A percentile compares a stretch with the other conserved stretches of the same genome.
Conservation (phyloP, 2,888 invertebrate species). For the Timandra comae region DNA sequence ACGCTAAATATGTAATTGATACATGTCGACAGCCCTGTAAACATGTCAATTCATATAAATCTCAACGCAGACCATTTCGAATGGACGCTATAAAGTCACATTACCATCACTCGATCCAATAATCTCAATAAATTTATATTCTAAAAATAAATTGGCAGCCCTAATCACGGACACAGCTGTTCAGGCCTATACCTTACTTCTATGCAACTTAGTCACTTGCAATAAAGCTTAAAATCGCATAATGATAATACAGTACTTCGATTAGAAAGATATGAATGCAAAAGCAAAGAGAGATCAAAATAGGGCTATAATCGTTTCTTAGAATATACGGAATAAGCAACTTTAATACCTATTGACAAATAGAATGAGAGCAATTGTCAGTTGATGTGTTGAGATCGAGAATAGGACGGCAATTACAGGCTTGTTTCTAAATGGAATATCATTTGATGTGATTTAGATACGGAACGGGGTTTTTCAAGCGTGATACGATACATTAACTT, state of each 20-base stretch:
- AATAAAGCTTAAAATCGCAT: not conserved
- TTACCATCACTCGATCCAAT: constrained; percentile 43
- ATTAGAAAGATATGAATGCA: constrained; percentile 43
- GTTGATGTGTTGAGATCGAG: constrained; percentile 8
- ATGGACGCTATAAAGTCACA: constrained; percentile 46
- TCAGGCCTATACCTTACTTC: constrained; percentile 62
- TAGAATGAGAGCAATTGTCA: constrained; percentile 9
- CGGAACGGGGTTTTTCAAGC: too few species aligned
- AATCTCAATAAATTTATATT: constrained; percentile 59
- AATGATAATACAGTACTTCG: constrained; percentile 12
- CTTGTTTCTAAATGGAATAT: not conserved
- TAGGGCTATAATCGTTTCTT: constrained; percentile 19
- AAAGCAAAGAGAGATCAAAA: constrained; percentile 32
- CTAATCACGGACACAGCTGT: constrained; percentile 61
- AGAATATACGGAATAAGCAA: constrained; percentile 21
- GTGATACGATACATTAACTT: too few species aligned
- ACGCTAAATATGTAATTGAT: constrained; percentile 1
- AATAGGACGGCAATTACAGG: constrained; percentile 4
- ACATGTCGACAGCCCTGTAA: constrained; percentile 4
- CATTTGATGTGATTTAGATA: not conserved
- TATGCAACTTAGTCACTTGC: constrained; percentile 18
- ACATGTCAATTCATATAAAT: constrained; percentile 16
- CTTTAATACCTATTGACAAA: constrained; percentile 29
- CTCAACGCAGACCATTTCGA: constrained; percentile 32
- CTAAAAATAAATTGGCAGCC: constrained; percentile 70